Evolutionary conservation across 2,797 vertebrate genomes (phyloP).

Genomic region (Enteromius anoplus): DNA sequence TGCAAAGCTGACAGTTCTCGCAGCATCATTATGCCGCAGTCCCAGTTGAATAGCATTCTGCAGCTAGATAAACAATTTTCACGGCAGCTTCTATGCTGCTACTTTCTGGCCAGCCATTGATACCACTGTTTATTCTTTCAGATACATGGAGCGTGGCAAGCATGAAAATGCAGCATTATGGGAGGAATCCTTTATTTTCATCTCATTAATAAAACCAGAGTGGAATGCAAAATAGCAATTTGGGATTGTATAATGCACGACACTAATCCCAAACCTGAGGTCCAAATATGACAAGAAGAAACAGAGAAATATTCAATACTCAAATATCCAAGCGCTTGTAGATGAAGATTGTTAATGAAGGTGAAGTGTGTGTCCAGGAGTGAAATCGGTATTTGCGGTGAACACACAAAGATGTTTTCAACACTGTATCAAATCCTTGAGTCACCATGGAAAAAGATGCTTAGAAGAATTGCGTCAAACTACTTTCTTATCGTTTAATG

Average conservation of each 20-base stretch:
- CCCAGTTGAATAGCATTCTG: constrained; percentile 72
- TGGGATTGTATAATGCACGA: constrained; percentile 2
- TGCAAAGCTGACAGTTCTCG: constrained; percentile 73
- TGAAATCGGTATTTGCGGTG: not conserved
- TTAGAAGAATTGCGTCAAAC: not conserved
- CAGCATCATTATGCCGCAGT: constrained; percentile 76
- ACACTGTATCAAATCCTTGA: not conserved
- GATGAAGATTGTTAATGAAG: not conserved
- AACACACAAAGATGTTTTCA: not conserved
- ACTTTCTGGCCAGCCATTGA: constrained; percentile 80
- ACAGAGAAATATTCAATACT: not conserved
- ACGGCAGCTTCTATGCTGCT: constrained; percentile 75
- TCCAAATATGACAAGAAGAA: not conserved
- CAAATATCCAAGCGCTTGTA: not conserved
- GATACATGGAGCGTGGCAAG: constrained; percentile 78
- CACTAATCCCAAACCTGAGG: constrained; percentile 1
- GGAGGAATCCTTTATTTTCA: constrained; percentile 86
- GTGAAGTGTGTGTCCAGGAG: not conserved
- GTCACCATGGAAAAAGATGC: not conserved
- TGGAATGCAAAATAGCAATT: constrained; percentile 74
- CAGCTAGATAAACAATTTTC: constrained; percentile 81
- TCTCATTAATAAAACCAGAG: constrained; percentile 79
- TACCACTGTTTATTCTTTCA: constrained; percentile 83
- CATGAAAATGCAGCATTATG: constrained; percentile 82
- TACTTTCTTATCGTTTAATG: not conserved